Conservation (phyloP, 1,140 invertebrate genomes). For the Eumeta japonica region DNA sequence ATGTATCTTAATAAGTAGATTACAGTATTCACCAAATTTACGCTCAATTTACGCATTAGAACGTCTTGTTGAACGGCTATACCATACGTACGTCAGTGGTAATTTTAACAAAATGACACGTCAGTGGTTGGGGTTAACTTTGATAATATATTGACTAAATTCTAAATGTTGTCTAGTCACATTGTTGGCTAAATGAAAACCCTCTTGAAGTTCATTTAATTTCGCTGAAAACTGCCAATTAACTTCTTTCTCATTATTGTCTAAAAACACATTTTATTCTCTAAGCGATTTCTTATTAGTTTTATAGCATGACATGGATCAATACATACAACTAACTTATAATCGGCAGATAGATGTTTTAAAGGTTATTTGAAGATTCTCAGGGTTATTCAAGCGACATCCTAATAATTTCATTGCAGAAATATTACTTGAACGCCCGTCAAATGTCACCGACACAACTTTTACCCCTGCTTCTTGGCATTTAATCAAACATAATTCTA, state of each 20-base stretch:
- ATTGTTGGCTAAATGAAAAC: constrained; percentile 4
- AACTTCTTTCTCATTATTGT: not conserved
- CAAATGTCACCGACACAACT: constrained; percentile 4
- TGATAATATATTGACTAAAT: too few relatives aligned
- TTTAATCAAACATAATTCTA: constrained; percentile 3
- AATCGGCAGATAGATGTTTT: not conserved
- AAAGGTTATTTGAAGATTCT: constrained; percentile 3
- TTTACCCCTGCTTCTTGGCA: constrained; percentile 1
- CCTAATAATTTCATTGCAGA: constrained; percentile 4
- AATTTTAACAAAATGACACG: too few relatives aligned
- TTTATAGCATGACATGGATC: constrained; percentile 5
- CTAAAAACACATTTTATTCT: constrained; percentile 1
- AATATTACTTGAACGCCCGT: constrained; percentile 2
- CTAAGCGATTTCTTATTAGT: constrained; percentile 2
- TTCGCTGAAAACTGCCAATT: not conserved
- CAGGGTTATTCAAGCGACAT: not conserved
- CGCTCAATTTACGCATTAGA: too few relatives aligned
- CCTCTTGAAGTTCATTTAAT: constrained; percentile 5
- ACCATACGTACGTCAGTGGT: too few relatives aligned
- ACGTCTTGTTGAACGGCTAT: too few relatives aligned
- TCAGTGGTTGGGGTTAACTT: too few relatives aligned
- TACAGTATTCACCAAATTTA: too few relatives aligned
- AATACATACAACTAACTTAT: constrained; percentile 1
- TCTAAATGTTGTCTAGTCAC: too few relatives aligned
- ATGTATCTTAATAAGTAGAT: too few relatives aligned